Evolutionary conservation across 1,140 invertebrate species (phyloP).

Genomic region (Drosophila tristis): DNA sequence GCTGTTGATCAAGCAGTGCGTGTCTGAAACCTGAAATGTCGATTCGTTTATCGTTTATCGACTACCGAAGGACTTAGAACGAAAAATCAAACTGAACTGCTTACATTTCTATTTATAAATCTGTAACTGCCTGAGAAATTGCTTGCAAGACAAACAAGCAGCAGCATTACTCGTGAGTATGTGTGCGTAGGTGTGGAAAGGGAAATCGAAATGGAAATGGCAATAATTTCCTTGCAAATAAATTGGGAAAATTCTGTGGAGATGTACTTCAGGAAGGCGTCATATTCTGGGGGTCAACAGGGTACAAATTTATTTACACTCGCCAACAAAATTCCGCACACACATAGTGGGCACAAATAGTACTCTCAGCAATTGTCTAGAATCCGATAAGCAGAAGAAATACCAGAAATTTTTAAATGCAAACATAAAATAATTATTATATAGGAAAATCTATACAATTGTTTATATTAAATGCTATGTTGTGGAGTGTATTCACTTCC

Average conservation of each 20-base stretch:
- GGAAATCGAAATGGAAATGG: conserved; percentile 11
- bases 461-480: no score
- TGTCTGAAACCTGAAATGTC: no score
- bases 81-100: no score
- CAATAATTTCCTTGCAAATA: conserved; percentile 30
- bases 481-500: background rate
- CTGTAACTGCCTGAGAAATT: no score
- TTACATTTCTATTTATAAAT: no score
- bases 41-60: no score
- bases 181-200: conserved; percentile 27
- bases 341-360: no score
- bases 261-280: conserved; percentile 24
- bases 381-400: background rate
- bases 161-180: no score
- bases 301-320: conserved; percentile 26
- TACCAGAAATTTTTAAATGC: background rate
- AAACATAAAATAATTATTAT: no score
- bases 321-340: background rate
- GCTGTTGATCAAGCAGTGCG: no score
- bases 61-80: no score
- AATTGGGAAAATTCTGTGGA: conserved; percentile 32
- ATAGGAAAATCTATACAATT: background rate
- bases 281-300: conserved; percentile 24
- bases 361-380: background rate
- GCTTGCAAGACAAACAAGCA: background rate